Evolutionary conservation across 1,140 invertebrate species (phyloP).

Genomic region (Manduca sexta): DNA sequence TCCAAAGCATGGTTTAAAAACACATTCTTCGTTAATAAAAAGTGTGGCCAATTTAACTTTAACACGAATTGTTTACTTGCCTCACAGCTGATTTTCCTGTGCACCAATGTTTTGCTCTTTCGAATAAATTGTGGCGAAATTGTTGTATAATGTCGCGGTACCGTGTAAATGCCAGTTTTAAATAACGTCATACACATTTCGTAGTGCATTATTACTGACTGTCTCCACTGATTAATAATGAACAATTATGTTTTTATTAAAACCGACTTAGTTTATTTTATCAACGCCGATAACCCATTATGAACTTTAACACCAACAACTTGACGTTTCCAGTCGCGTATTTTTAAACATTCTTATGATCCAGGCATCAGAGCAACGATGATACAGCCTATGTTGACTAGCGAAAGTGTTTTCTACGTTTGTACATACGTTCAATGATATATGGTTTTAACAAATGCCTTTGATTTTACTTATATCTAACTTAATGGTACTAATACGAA

Average conservation of each 20-base stretch:
- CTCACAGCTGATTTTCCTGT: constrained; percentile 33
- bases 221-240: constrained; percentile 8
- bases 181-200: constrained; percentile 38
- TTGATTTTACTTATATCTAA: too few species aligned
- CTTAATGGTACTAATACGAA: too few species aligned
- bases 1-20: constrained; percentile 2
- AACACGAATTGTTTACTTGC: constrained; percentile 27
- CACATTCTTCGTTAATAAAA: too few species aligned
- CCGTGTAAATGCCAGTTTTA: constrained; percentile 28
- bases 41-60: too few species aligned
- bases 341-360: too few species aligned
- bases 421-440: too few species aligned
- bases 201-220: constrained; percentile 14
- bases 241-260: constrained; percentile 26
- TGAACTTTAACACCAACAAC: constrained; percentile 47
- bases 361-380: too few species aligned
- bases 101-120: constrained; percentile 14
- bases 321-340: constrained; percentile 23
- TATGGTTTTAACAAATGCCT: too few species aligned
- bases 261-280: constrained; percentile 31
- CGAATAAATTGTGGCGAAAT: constrained; percentile 17
- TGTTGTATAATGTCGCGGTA: constrained; percentile 24
- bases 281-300: constrained; percentile 60
- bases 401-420: too few species aligned
- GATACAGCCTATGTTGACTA: too few species aligned